Evolutionary conservation across 2,113 vertebrate species (phyloP), one percentile per base, ranked within the genome.

Genomic region (Cryptoleucopteryx plumbea): DNA sequence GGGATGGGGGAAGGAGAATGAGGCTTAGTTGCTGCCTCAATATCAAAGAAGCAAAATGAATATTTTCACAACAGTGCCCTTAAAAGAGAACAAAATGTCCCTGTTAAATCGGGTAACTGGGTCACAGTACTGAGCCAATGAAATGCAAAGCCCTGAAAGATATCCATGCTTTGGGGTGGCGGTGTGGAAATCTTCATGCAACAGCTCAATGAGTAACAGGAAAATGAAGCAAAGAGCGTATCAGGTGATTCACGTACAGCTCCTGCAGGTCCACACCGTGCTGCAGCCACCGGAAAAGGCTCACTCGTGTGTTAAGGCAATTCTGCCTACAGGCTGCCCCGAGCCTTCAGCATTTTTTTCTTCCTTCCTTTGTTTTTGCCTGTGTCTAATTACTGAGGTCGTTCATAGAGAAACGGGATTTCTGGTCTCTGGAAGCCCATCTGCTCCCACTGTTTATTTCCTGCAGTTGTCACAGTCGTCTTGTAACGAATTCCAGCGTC

Each of bases 381-480:
- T 6, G 5, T 26, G 59, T 89, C 81, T 86, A 91, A 25, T 94
- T 96, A 88, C 27, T 56, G 78, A 94, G 65, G 77, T 75, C 6
- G 2, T 79, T 96, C 83, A 82, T 2, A 72, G 27, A 79, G 68
- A 79, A 84, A 79, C 0, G 17, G 74, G 52, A 94, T 93, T 94
- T 91, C 86, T 96, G 92, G 74, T 85, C 86, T 78, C 86, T 75
- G 32, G 77, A 85, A 97, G 62, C 65, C 65, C 94, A 96, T 94
- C 96, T 95, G 94, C 82, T 96, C 73, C 43, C 73, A 56, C 70
- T 95, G 88, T 81, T 94, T 94, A 94, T 93, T 97, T 95, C 86
- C 86, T 93, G 96, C 90, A 92, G 86, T 74, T 14, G 38, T 93
- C 82, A 66, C 50, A 86, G 65, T 48, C 19, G 6, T 81, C 86